These are phyloP conservation scores for Zaprionus davidi DNA, from an alignment of 1,140 invertebrate species.

Conservation along the genomic window DNA sequence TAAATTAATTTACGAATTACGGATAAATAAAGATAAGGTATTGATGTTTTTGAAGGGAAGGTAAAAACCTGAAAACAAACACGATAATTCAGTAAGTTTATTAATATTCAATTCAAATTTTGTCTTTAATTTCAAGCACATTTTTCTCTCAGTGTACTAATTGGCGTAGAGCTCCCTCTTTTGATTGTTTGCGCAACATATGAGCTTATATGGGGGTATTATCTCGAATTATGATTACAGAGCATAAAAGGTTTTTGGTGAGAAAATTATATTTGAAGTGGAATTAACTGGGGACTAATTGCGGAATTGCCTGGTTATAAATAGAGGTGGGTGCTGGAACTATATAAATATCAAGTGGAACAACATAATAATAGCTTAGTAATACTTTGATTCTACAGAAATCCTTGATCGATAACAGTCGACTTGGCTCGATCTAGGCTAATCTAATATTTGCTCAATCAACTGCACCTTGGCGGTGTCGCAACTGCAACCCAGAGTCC, in stretches of 20 bases:
- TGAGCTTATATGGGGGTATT: neutral
- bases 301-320: neutral
- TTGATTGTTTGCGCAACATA: neutral
- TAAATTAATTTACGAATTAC: neutral
- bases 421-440: neutral
- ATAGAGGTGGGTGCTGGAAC: neutral
- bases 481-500: neutral
- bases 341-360: neutral
- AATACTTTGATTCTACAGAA: neutral
- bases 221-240: neutral
- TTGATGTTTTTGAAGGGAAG: neutral
- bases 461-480: constrained; percentile 9
- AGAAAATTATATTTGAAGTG: constrained; percentile 6
- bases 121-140: neutral
- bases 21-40: constrained; percentile 2
- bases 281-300: neutral
- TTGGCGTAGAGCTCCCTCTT: neutral
- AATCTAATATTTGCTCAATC: neutral
- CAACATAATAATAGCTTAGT: neutral
- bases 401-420: neutral
- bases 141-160: neutral
- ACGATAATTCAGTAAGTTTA: neutral
- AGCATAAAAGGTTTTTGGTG: neutral
- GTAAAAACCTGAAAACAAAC: neutral
- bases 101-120: too few species aligned